Conservation (phyloP, 1,140 invertebrate genomes). For the Belonocnema kinseyi region DNA sequence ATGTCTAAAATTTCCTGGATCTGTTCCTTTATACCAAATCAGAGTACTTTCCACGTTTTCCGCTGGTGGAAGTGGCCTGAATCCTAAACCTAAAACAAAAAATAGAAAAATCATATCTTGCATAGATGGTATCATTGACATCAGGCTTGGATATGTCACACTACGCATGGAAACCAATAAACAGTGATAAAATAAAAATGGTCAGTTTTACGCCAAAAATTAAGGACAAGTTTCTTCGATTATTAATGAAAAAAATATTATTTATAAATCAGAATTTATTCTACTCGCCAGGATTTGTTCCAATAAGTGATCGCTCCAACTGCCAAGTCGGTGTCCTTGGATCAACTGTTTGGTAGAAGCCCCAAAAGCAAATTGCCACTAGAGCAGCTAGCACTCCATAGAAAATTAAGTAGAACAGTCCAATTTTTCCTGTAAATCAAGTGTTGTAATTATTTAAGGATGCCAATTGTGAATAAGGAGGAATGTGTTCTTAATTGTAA, state of each 20-base stretch:
- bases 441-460: constrained; percentile 37
- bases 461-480: too few species aligned
- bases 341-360: constrained; percentile 94
- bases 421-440: constrained; percentile 87
- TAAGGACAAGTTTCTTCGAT: too few species aligned
- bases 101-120: constrained; percentile 33
- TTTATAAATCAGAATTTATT: constrained; percentile 7
- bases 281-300: constrained; percentile 89
- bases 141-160: background rate
- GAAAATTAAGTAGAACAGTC: constrained; percentile 93
- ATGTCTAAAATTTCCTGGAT: constrained; percentile 83
- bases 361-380: constrained; percentile 92
- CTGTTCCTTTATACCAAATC: constrained; percentile 91
- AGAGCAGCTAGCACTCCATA: constrained; percentile 90
- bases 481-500: too few species aligned
- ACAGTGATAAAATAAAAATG: too few species aligned
- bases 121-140: background rate
- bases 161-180: background rate
- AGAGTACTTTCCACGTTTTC: constrained; percentile 93
- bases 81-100: constrained; percentile 86
- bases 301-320: constrained; percentile 88
- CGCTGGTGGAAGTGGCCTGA: constrained; percentile 89
- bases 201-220: too few species aligned
- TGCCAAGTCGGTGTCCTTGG: constrained; percentile 90
- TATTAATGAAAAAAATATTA: background rate